phyloP scores from a whole-genome alignment of 2,888 invertebrate species.

The Euspilapteryx auroguttella region DNA sequence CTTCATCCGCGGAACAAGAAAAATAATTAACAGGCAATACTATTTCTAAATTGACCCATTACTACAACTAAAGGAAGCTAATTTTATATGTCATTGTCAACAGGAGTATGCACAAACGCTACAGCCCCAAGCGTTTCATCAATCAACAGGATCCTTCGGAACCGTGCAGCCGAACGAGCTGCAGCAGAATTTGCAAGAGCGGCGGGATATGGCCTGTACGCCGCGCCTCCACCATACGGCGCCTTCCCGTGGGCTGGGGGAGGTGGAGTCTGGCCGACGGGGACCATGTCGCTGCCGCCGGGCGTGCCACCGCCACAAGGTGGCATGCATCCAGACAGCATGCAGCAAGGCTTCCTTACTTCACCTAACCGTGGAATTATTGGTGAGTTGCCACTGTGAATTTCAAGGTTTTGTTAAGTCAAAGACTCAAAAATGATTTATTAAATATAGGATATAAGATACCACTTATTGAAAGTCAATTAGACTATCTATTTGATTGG shows the following conservation, averaged over 20 bases:
- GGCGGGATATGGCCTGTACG: constrained; percentile 86
- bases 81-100: constrained; percentile 9
- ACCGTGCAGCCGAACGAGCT: constrained; percentile 93
- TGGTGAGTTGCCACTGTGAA: constrained; percentile 16
- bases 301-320: constrained; percentile 45
- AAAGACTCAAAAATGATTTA: too few species aligned
- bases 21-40: too few species aligned
- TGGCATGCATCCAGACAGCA: constrained; percentile 41
- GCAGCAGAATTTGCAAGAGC: constrained; percentile 94
- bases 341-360: constrained; percentile 41
- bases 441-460: too few species aligned
- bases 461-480: too few species aligned
- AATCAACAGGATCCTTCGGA: constrained; percentile 93
- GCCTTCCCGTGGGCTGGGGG: constrained; percentile 58
- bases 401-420: too few species aligned
- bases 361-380: constrained; percentile 12
- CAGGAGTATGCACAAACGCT: constrained; percentile 93
- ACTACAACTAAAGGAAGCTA: too few species aligned
- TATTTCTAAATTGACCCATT: too few species aligned
- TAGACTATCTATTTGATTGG: too few species aligned
- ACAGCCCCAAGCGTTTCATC: constrained; percentile 97
- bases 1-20: too few species aligned
- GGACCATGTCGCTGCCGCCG: constrained; percentile 54
- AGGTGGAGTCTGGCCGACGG: constrained; percentile 59
- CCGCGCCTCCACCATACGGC: constrained; percentile 71